Evolutionary conservation across 2,797 vertebrate species (phyloP).

Genomic region (Danio choprae): DNA sequence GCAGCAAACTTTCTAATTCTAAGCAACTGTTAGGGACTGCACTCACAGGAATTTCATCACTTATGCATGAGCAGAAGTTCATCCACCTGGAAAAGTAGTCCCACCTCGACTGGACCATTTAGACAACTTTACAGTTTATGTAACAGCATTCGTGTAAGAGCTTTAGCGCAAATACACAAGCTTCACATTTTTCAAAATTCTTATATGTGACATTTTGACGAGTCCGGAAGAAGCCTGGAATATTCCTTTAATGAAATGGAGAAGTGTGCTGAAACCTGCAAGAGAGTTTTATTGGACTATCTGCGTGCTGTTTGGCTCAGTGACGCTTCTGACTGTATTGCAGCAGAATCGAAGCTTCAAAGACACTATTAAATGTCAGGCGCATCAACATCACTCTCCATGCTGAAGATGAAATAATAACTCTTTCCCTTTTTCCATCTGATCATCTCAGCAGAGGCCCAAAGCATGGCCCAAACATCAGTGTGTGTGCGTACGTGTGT

Average conservation of each 20-base stretch:
- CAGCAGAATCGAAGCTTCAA: conserved; percentile 42
- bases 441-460: conserved; percentile 52
- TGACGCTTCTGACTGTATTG: conserved; percentile 32
- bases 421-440: conserved; percentile 38
- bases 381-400: conserved; percentile 44
- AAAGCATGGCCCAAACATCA: conserved; percentile 35
- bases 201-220: neutral
- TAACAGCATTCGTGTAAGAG: neutral
- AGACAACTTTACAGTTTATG: neutral
- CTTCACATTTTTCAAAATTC: neutral
- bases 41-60: conserved; percentile 7
- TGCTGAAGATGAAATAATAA: conserved; percentile 49
- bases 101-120: conserved; percentile 1
- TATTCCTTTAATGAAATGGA: conserved; percentile 13
- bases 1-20: conserved; percentile 12
- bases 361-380: conserved; percentile 46
- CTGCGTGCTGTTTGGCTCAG: conserved; percentile 1
- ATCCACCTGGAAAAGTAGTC: conserved; percentile 4
- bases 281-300: conserved; percentile 31
- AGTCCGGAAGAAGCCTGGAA: neutral
- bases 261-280: conserved; percentile 21
- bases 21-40: conserved; percentile 16
- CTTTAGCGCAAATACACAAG: conserved; percentile 5
- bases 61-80: conserved; percentile 7
- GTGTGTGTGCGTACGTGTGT: conserved; percentile 13